Evolutionary conservation across 2,797 vertebrate genomes (phyloP).

Genomic region (Okamejei kenojei): DNA sequence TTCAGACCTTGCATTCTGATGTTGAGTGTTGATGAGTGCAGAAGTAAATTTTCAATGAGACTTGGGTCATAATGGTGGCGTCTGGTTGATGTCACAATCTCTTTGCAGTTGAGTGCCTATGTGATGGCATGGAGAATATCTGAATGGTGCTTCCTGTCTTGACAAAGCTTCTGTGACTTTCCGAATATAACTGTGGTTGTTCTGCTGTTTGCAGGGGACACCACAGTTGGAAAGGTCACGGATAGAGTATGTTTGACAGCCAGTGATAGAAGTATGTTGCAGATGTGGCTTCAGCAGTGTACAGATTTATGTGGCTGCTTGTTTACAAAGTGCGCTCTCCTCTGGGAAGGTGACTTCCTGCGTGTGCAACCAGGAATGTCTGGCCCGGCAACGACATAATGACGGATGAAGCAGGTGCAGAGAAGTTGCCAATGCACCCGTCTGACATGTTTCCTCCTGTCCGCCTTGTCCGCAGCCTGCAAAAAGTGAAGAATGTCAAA

Average conservation of each 20-base stretch:
- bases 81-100: not conserved
- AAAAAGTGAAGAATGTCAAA: not conserved
- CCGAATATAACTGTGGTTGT: not conserved
- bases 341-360: slow-evolving; percentile 21
- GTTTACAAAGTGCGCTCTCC: not conserved
- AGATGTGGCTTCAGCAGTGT: not conserved
- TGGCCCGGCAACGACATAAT: slow-evolving; percentile 10
- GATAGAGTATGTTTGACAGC: not conserved
- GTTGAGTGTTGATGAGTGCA: not conserved
- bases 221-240: not conserved
- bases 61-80: not conserved
- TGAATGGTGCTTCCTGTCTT: not conserved
- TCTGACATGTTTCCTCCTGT: not conserved
- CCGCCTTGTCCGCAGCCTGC: not conserved
- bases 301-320: not conserved
- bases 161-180: not conserved
- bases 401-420: slow-evolving; percentile 23
- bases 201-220: not conserved
- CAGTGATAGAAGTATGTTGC: not conserved
- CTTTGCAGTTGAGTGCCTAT: not conserved
- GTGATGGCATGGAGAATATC: not conserved
- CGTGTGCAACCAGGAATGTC: not conserved
- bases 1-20: too few relatives aligned
- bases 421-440: not conserved
- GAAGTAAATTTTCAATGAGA: not conserved